Percentiles rank a stretch among this genome's conserved stretches.
These are phyloP conservation scores for Temnothorax longispinosus DNA, from an alignment of 1,140 invertebrate species.

Conservation along the genomic window DNA sequence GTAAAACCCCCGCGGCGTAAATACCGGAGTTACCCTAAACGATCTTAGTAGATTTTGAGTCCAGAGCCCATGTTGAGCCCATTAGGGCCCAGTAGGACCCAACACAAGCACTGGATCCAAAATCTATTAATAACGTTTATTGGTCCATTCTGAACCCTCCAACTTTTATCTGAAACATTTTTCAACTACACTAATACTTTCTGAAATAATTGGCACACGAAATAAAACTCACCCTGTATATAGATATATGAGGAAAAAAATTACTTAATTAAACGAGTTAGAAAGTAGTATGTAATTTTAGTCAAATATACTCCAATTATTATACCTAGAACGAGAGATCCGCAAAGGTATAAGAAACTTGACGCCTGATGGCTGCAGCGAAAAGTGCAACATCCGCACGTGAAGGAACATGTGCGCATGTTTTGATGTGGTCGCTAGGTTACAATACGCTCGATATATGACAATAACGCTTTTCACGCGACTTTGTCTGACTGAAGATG, in stretches of 20 bases:
- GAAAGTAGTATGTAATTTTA: not conserved
- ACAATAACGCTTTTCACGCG: conserved; percentile 73
- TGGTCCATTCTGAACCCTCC: too few species aligned
- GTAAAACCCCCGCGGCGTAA: too few species aligned
- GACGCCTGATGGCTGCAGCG: not conserved
- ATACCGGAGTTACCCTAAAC: too few species aligned
- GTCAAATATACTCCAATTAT: not conserved
- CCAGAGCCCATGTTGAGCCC: too few species aligned
- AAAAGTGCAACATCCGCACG: conserved; percentile 63
- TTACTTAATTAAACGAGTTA: not conserved
- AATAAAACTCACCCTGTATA: too few species aligned
- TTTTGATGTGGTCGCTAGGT: conserved; percentile 83
- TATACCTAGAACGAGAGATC: not conserved
- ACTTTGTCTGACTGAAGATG: conserved; percentile 37
- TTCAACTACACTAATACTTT: too few species aligned
- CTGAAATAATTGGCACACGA: too few species aligned
- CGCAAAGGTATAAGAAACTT: not conserved
- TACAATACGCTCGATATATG: conserved; percentile 82
- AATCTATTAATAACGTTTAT: too few species aligned
- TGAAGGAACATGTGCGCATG: conserved; percentile 65
- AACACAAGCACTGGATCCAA: too few species aligned
- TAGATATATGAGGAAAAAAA: not conserved
- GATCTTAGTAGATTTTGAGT: too few species aligned
- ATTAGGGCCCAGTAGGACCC: too few species aligned
- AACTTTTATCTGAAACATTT: too few species aligned